A percentile compares a stretch with the other conserved stretches of the same genome.
Evolutionary conservation across 2,797 vertebrate species (phyloP).

Genomic region (Erethizon dorsatum): DNA sequence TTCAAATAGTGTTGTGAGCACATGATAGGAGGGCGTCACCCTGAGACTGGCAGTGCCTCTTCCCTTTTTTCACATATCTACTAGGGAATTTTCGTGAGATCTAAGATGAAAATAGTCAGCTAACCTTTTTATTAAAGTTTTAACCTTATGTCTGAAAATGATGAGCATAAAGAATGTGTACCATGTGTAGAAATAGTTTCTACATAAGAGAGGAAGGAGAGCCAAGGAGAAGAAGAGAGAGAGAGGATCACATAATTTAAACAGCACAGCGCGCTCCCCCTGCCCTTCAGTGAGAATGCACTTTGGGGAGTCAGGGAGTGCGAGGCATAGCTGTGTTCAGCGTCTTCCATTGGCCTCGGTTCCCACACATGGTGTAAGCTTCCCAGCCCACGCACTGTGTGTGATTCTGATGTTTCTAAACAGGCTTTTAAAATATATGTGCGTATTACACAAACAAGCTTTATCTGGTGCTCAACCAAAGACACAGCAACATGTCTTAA

Average conservation of each 20-base stretch:
- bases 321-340: fast-evolving
- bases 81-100: not conserved
- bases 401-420: not conserved
- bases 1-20: not conserved
- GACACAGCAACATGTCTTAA: not conserved
- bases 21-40: not conserved
- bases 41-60: not conserved
- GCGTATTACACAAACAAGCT: not conserved
- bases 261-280: fast-evolving
- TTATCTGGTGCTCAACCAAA: not conserved
- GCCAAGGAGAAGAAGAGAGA: not conserved
- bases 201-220: not conserved
- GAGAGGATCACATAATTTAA: not conserved
- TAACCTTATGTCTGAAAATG: not conserved
- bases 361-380: not conserved
- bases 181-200: not conserved
- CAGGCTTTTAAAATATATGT: not conserved
- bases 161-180: not conserved
- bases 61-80: not conserved
- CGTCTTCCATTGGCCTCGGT: not conserved
- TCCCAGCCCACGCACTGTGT: fast-evolving
- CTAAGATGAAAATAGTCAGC: not conserved
- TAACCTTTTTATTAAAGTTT: not conserved
- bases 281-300: fast-evolving
- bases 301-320: not conserved